Base-by-base conservation (phyloP, 1,140 invertebrate species). In the Lepidurus apus region DNA sequence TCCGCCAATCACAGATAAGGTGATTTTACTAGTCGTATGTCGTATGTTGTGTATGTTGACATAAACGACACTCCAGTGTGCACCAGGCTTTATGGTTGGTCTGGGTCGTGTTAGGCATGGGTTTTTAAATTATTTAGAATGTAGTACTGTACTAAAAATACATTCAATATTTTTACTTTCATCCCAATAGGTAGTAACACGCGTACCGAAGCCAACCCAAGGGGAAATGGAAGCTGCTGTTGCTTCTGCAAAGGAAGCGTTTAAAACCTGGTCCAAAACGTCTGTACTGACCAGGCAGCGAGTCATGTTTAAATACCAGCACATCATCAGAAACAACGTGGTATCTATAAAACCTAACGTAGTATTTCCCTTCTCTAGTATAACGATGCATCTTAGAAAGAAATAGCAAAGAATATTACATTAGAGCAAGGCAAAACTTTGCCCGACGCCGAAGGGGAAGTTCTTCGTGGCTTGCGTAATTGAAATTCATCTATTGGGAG, bases 391-490 rank as follows among this genome's bases (percentile, higher is more conserved):
- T 24, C 78, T 80, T 91, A 34, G 90, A 92, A 93, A 88, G 90
- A 93, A 84, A 86, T 99, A 78, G 97, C 97, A 0, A 90, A 92
- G 79, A 97, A 92, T 84, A 94, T 99, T 45, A 99, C 98, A 11
- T 86, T 89, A 82, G 98, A 99, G 87, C 98, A 99, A 87, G 98
- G 98, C 42, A 99, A 99, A 86, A 99, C 98, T 0, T 87, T 97
- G 75, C 89, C 91, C 26, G 98, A 99, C 88, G 98, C 98, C 42
- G 96, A 99, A 85, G 98, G 98, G 75, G 98, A 99, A 88, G 97
- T 99, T 6, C 88, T 97, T 74, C 89, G 98, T 84, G 98, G 98
- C 77, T 89, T 99, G 78, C 98, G 95, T 96, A 88, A 91, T 91
- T 91, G 42, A 11, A 17, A 77, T 75, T 80, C 24, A 34, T 34